These are phyloP conservation scores for Gortyna flavago DNA, from an alignment of 2,888 invertebrate species.

Conservation along the genomic window DNA sequence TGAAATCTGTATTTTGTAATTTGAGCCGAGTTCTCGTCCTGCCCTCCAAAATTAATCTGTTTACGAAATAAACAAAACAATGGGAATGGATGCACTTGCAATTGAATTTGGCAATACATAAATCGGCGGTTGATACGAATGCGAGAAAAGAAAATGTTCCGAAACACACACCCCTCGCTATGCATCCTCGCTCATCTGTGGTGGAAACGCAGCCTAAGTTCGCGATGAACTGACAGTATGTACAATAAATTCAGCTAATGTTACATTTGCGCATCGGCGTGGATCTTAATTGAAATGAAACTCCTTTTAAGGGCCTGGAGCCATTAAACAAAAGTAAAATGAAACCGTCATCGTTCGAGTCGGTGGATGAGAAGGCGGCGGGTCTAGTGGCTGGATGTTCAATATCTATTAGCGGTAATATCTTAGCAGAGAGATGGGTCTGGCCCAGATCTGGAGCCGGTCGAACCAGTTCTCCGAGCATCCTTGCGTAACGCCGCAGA, in stretches of 20 bases:
- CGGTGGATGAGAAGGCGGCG: conserved; percentile 51
- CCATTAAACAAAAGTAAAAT: conserved; percentile 58
- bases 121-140: conserved; percentile 27
- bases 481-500: conserved; percentile 85
- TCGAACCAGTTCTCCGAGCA: conserved; percentile 86
- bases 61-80: conserved; percentile 74
- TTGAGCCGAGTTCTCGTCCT: conserved; percentile 72
- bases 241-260: conserved; percentile 10
- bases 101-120: conserved; percentile 56
- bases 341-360: conserved; percentile 37
- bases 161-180: too few species aligned
- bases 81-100: conserved; percentile 63
- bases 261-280: conserved; percentile 12
- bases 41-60: conserved; percentile 71
- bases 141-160: conserved; percentile 11
- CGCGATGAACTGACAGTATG: background rate
- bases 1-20: conserved; percentile 86
- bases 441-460: conserved; percentile 88
- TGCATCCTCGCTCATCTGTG: too few species aligned
- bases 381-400: conserved; percentile 77
- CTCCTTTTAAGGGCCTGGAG: conserved; percentile 43
- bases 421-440: conserved; percentile 86
- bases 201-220: background rate
- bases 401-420: conserved; percentile 88
- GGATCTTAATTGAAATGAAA: conserved; percentile 33